A percentile compares a stretch with the other conserved stretches of the same genome.
phyloP scores from a whole-genome alignment of 2,888 invertebrate species.

The Papilio gigon region DNA sequence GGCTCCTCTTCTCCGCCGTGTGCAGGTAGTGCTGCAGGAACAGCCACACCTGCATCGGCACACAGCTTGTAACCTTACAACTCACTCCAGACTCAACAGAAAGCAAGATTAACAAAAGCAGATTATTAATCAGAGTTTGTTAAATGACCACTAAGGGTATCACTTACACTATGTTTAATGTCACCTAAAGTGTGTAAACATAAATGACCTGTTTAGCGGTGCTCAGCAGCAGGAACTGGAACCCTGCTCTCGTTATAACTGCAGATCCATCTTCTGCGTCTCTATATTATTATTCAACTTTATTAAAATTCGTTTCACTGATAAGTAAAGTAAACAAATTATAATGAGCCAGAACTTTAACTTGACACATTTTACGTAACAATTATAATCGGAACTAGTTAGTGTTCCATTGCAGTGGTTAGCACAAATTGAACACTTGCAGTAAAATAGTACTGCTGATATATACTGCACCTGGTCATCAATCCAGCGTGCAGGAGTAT shows the following conservation, averaged over 20 bases:
- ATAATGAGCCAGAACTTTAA: too few species aligned
- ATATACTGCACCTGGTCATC: slow-evolving; percentile 87
- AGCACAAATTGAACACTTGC: too few species aligned
- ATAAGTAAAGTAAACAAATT: too few species aligned
- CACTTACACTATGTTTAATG: too few species aligned
- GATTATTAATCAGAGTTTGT: too few species aligned
- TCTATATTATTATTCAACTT: slow-evolving; percentile 63
- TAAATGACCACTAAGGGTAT: too few species aligned
- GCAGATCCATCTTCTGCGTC: slow-evolving; percentile 91
- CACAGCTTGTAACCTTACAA: neutral
- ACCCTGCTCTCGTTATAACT: slow-evolving; percentile 96
- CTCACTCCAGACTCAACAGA: neutral
- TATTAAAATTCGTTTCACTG: neutral
- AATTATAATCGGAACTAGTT: too few species aligned
- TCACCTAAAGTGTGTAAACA: too few species aligned
- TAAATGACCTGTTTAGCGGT: slow-evolving; percentile 95
- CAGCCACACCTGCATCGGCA: slow-evolving; percentile 89
- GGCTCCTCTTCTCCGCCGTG: slow-evolving; percentile 92
- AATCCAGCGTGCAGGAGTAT: slow-evolving; percentile 96
- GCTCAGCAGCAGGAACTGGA: slow-evolving; percentile 97
- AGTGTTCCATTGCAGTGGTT: too few species aligned
- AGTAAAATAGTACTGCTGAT: too few species aligned
- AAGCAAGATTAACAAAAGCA: neutral
- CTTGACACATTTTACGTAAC: too few species aligned
- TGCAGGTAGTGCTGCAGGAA: slow-evolving; percentile 98